Conservation (phyloP, 2,888 invertebrate species). For the Pseudococcus viburni region DNA sequence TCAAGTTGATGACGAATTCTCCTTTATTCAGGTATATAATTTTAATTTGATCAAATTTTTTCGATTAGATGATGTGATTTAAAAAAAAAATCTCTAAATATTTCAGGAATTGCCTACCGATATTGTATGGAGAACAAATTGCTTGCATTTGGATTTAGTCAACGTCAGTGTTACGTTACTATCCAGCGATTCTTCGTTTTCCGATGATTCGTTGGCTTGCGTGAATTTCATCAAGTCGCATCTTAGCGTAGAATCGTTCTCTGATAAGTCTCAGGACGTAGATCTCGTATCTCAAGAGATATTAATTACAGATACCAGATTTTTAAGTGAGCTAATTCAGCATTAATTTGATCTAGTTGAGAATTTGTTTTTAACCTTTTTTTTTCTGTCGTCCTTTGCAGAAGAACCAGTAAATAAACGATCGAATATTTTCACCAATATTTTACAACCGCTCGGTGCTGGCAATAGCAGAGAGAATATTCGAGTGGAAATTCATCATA, state of each 20-base stretch:
- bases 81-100: neutral
- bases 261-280: slow-evolving; percentile 91
- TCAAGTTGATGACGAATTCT: slow-evolving; percentile 59
- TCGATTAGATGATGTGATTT: neutral
- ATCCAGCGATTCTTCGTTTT: slow-evolving; percentile 74
- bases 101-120: slow-evolving; percentile 28
- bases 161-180: slow-evolving; percentile 86
- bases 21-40: slow-evolving; percentile 49
- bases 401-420: slow-evolving; percentile 79
- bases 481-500: slow-evolving; percentile 82
- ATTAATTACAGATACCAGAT: slow-evolving; percentile 83
- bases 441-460: slow-evolving; percentile 84
- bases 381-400: slow-evolving; percentile 36
- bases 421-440: slow-evolving; percentile 90
- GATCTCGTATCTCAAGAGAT: slow-evolving; percentile 95
- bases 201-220: slow-evolving; percentile 79
- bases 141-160: slow-evolving; percentile 85
- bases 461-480: slow-evolving; percentile 75
- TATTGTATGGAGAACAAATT: slow-evolving; percentile 82
- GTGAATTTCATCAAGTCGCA: slow-evolving; percentile 93
- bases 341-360: neutral
- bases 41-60: neutral
- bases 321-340: slow-evolving; percentile 72
- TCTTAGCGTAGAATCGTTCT: slow-evolving; percentile 87
- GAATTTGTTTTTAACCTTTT: neutral